Percentiles rank a stretch among this genome's conserved stretches.
Evolutionary conservation across 1,140 invertebrate genomes (phyloP).

Genomic region (Sinella curviseta): DNA sequence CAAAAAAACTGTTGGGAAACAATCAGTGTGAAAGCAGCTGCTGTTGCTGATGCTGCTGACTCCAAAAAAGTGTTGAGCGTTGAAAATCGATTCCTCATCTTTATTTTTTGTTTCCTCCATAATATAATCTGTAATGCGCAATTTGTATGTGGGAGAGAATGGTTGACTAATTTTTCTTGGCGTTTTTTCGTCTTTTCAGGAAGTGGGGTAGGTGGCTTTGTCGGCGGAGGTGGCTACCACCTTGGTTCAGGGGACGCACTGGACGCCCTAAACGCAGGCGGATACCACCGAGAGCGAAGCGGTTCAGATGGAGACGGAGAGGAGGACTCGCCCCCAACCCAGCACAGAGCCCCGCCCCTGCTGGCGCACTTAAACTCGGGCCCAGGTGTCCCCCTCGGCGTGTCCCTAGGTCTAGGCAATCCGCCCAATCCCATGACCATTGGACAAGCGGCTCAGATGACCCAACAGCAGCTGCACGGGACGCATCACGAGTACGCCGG

Average conservation of each 20-base stretch:
- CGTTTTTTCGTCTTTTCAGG: slow-evolving; percentile 32
- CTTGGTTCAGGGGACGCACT: slow-evolving; percentile 47
- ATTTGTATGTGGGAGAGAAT: too few relatives aligned
- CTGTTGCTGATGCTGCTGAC: too few relatives aligned
- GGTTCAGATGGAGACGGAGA: slow-evolving; percentile 48
- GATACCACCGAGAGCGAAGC: slow-evolving; percentile 39
- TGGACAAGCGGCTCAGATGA: slow-evolving; percentile 25
- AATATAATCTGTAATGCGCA: too few relatives aligned
- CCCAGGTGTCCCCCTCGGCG: not conserved
- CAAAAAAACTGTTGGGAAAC: not conserved
- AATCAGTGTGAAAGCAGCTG: too few relatives aligned
- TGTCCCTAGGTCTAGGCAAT: slow-evolving; percentile 1
- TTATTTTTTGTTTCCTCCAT: too few relatives aligned
- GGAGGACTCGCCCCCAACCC: slow-evolving; percentile 41
- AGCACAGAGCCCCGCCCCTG: slow-evolving; percentile 27
- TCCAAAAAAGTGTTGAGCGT: too few relatives aligned
- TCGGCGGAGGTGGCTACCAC: slow-evolving; percentile 45
- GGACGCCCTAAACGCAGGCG: slow-evolving; percentile 30
- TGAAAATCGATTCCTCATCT: too few relatives aligned
- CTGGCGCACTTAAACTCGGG: not conserved
- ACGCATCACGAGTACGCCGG: not conserved
- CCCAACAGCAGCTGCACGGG: not conserved
- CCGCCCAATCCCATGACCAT: slow-evolving; percentile 29
- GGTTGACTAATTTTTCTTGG: not conserved
- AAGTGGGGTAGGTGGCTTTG: slow-evolving; percentile 45